Conservation (phyloP, 2,113 vertebrate genomes). For the pig (Sus scrofa) region DNA sequence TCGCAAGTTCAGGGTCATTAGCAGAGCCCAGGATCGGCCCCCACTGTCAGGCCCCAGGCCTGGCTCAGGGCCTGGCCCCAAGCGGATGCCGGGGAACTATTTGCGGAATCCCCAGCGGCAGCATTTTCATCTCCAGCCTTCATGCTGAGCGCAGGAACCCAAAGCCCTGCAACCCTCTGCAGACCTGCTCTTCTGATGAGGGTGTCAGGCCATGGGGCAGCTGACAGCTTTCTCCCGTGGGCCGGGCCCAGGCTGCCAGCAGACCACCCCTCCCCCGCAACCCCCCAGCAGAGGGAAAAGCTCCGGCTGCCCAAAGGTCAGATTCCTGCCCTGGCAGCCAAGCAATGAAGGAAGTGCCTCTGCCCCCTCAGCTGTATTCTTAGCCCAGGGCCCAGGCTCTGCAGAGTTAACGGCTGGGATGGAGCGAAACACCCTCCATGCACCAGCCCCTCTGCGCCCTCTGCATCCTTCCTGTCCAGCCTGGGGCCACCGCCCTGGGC, state of each 20-base stretch:
- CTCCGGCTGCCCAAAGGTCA: constrained; percentile 61
- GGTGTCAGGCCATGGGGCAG: not conserved
- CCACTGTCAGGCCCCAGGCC: not conserved
- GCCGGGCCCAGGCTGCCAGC: not conserved
- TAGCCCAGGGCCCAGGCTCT: constrained; percentile 14
- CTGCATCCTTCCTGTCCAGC: not conserved
- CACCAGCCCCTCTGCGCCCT: not conserved
- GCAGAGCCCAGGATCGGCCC: not conserved
- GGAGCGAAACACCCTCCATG: not conserved
- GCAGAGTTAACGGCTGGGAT: not conserved
- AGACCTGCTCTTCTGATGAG: not conserved
- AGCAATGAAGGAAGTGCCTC: constrained; percentile 70
- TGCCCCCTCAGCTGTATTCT: constrained; percentile 77
- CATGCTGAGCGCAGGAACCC: not conserved
- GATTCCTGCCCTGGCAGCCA: constrained; percentile 34
- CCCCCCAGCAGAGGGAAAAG: not conserved
- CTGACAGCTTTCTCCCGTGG: not conserved
- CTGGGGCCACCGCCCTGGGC: not conserved
- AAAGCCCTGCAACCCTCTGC: not conserved
- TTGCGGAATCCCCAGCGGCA: not conserved
- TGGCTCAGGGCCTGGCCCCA: not conserved
- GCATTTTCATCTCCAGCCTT: not conserved
- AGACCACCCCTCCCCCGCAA: no score
- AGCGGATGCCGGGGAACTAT: not conserved
- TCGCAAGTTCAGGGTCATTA: not conserved